Evolutionary conservation across 2,888 invertebrate genomes (phyloP), one percentile per base, ranked within the genome.

Genomic region (Cremastinae sp.): DNA sequence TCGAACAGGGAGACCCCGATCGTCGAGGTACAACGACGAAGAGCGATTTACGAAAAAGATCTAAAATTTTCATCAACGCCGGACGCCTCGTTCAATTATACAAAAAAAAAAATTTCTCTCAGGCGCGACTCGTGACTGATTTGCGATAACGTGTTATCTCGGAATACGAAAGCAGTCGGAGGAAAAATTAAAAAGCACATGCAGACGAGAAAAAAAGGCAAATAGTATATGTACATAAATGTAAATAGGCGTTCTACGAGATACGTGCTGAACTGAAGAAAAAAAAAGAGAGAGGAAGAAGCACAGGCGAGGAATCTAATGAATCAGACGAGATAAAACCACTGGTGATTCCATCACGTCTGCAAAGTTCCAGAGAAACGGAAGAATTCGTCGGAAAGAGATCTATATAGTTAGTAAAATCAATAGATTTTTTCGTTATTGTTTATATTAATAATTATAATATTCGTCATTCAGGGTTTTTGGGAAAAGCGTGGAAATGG

Each of bases 401-500:
- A 28, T n/a, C n/a, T n/a, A n/a, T n/a, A n/a, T n/a, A n/a, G n/a
- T n/a, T n/a, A n/a, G n/a, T n/a, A n/a, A n/a, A n/a, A n/a, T n/a
- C n/a, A n/a, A n/a, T n/a, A n/a, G n/a, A n/a, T n/a, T n/a, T n/a
- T n/a, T n/a, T n/a, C n/a, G n/a, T n/a, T n/a, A n/a, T n/a, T n/a
- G n/a, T 22, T 20, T 62, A 9, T 7, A 2, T 56, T 16, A 34
- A 36, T 36, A 8, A 34, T 12, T 54, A 8, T 9, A 14, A 12
- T 54, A n/a, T 14, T 16, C 20, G 28, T 14, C 12, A 7, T 16
- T 12, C 34, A 43, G 16, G 20, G n/a, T 9, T 12, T 12, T 18
- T 34, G 9, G 7, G 9, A 16, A 45, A 10, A 14, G 28, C 20
- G 54, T 53, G n/a, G 61, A 43, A 7, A 84, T 84, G 84, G 84